Percentiles rank a stretch among this genome's conserved stretches.
Conservation (phyloP, 2,888 invertebrate species). For the Steinernema hermaphroditum region DNA sequence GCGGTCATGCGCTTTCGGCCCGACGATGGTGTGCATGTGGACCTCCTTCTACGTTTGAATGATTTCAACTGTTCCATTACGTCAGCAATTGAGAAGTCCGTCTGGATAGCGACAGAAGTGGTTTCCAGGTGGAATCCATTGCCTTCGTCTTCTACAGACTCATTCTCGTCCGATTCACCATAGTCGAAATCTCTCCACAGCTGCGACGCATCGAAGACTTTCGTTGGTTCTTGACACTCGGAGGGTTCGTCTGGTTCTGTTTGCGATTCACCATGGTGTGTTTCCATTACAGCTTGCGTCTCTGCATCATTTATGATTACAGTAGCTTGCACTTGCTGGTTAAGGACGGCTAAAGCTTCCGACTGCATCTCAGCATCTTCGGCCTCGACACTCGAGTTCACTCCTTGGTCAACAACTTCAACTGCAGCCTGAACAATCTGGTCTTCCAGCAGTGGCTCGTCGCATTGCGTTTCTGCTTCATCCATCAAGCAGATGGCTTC, state of each 20-base stretch:
- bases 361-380: background rate
- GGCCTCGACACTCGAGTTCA: background rate
- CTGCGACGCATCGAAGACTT: background rate
- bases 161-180: background rate
- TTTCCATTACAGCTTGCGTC: too few relatives aligned
- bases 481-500: background rate
- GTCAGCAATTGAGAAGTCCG: background rate
- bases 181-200: slow-evolving; percentile 19
- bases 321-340: too few relatives aligned
- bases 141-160: background rate
- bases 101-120: background rate
- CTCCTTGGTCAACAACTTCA: background rate
- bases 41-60: too few relatives aligned
- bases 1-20: too few relatives aligned
- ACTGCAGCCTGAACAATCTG: background rate
- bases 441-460: background rate
- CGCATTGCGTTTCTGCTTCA: background rate
- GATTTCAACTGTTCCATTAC: too few relatives aligned
- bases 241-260: background rate
- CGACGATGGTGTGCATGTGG: too few relatives aligned
- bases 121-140: background rate
- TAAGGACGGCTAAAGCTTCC: background rate
- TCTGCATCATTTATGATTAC: too few relatives aligned
- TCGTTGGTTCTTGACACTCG: background rate
- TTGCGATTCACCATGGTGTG: too few relatives aligned